These are phyloP conservation scores for Protosalanx chinensis DNA, from an alignment of 2,797 vertebrate species.

Conservation along the genomic window DNA sequence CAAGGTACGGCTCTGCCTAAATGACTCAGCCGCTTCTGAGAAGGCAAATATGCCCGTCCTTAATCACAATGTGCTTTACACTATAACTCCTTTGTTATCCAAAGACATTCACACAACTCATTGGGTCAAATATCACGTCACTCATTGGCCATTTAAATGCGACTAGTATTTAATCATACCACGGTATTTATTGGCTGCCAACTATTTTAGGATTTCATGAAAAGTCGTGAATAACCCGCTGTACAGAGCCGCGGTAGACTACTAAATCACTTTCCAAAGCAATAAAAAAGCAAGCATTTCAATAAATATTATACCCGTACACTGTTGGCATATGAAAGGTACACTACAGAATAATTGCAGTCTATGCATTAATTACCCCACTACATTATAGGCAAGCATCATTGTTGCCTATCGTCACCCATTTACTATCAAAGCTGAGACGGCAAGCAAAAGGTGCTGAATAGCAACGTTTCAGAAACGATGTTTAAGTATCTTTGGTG, in stretches of 20 bases:
- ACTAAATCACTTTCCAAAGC: no score
- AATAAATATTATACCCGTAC: no score
- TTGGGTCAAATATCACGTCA: constrained; percentile 30
- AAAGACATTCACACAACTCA: constrained; percentile 8
- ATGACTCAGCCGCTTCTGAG: neutral
- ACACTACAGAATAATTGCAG: no score
- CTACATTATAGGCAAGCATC: neutral
- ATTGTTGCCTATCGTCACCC: neutral
- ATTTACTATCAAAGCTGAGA: neutral
- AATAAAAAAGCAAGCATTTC: no score
- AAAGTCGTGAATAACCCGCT: no score
- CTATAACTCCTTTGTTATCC: constrained; percentile 1
- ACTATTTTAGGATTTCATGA: no score
- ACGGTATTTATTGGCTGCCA: no score
- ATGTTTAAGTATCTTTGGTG: no score
- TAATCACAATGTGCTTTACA: neutral
- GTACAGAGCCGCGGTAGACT: no score
- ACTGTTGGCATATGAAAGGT: no score
- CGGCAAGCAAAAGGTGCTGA: constrained; percentile 43
- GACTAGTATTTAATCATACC: neutral
- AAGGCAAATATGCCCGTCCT: neutral
- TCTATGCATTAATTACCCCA: no score
- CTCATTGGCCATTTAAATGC: neutral
- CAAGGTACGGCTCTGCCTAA: neutral
- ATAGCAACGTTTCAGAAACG: neutral